Conservation (phyloP, 2,888 invertebrate species). For the Metacarcinus magister region DNA sequence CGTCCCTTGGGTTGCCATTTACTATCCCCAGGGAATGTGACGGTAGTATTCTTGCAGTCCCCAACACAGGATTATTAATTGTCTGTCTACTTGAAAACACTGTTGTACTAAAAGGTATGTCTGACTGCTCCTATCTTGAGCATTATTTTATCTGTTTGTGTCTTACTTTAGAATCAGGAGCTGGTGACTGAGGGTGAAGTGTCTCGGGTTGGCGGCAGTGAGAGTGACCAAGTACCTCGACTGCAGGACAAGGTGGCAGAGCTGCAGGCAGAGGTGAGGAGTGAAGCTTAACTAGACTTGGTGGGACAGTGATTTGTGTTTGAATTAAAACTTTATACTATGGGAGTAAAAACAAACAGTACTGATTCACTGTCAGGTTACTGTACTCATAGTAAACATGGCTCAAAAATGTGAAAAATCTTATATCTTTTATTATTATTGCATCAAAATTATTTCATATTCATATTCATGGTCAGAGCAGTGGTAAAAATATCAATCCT, state of each 20-base stretch:
- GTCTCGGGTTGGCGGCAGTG: conserved; percentile 91
- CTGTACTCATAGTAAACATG: neutral
- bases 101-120: neutral
- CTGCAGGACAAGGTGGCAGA: conserved; percentile 96
- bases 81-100: neutral
- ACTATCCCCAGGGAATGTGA: too few species aligned
- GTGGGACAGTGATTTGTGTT: neutral
- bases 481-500: neutral
- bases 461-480: neutral
- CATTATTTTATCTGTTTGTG: neutral
- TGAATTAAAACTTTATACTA: neutral
- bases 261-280: conserved; percentile 94
- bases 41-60: too few species aligned
- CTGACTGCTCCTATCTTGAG: neutral
- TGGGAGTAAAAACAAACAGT: neutral
- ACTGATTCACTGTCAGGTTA: neutral
- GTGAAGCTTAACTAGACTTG: neutral
- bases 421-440: too few species aligned
- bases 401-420: neutral
- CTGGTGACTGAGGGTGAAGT: conserved; percentile 96
- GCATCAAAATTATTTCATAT: too few species aligned
- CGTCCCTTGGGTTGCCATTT: too few species aligned
- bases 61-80: too few species aligned
- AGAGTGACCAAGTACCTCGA: conserved; percentile 93
- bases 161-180: conserved; percentile 92